Base-by-base conservation (phyloP, 1,140 invertebrate genomes). In the Tetranychus cinnabarinus region DNA sequence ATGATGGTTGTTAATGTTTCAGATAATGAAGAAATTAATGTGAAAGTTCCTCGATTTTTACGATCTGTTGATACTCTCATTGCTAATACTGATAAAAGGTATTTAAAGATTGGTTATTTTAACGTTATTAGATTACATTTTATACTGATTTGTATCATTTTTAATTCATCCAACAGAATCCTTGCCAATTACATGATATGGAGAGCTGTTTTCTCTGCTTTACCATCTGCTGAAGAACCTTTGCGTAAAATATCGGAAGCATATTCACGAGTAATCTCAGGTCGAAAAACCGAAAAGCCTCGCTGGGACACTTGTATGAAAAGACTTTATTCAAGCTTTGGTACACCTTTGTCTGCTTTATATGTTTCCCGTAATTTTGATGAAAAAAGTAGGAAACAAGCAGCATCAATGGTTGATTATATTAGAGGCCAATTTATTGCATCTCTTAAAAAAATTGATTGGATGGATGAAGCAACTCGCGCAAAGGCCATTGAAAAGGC, bases 391-490 rank as follows among this genome's bases (percentile, higher is more conserved):
- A 76, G 76, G 63, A 66, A 70, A 47, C 35, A 35, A 56, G 65
- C 66, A 10, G n/a, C 62, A n/a, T 61, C 66, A 57, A 68, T 69
- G 67, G 66, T 68, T 5, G 63, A 65, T 33, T 69, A 69, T 58
- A 68, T 68, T 45, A 59, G 63, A 35, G 61, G 59, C 54, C 64
- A 68, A 59, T 68, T 68, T 55, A 55, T 68, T 10, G 35, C 61
- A 33, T 62, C 68, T 5, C 34, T 68, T 23, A 77, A 87, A 84
- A 0, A 82, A 88, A 72, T 91, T 3, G 78, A 81, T 46, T 96
- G 91, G 91, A 93, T 96, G 87, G 89, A 95, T 67, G 46, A 52
- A 13, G 36, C 12, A 52, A 61, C 60, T 3, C 1, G 37, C 23
- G 3, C 12, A 31, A n/a, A 33, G 23, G 60, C 60, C 0, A 56